Evolutionary conservation across 2,797 vertebrate species (phyloP).

Genomic region (Gymnocypris eckloni): DNA sequence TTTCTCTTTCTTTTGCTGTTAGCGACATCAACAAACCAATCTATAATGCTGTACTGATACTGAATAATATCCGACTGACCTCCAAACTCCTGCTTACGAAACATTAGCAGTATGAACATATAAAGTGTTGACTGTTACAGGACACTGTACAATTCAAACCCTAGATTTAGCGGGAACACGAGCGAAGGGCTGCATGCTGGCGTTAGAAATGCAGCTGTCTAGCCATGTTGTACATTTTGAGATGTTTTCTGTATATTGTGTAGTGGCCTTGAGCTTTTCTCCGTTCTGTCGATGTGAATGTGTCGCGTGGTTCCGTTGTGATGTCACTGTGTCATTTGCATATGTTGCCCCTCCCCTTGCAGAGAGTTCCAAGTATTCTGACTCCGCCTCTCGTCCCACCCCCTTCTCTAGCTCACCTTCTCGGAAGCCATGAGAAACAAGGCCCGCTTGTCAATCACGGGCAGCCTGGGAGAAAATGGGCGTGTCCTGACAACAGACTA

Average conservation of each 20-base stretch:
- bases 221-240: constrained; percentile 70
- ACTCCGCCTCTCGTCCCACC: constrained; percentile 64
- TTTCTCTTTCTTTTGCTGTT: constrained; percentile 42
- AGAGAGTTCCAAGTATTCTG: constrained; percentile 56
- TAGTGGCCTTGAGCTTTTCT: constrained; percentile 61
- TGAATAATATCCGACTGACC: not conserved
- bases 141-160: not conserved
- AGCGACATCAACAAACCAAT: constrained; percentile 38
- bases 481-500: constrained; percentile 95
- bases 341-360: constrained; percentile 37
- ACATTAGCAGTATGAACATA: constrained; percentile 29
- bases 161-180: not conserved
- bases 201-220: constrained; percentile 96
- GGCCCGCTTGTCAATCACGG: constrained; percentile 98
- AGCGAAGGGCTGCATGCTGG: constrained; percentile 66
- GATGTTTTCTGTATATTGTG: constrained; percentile 77
- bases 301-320: constrained; percentile 41
- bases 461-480: constrained; percentile 96
- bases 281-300: constrained; percentile 58
- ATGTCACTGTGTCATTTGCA: constrained; percentile 58
- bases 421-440: constrained; percentile 99
- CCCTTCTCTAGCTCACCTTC: constrained; percentile 90
- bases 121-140: constrained; percentile 31
- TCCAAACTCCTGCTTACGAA: not conserved
- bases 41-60: constrained; percentile 47